Percentiles rank a stretch among this genome's conserved stretches.
These are phyloP conservation scores for Morbakka virulenta DNA, from an alignment of 30 jellyfish, hydroid and myxozoan genomes.

Conservation along the genomic window DNA sequence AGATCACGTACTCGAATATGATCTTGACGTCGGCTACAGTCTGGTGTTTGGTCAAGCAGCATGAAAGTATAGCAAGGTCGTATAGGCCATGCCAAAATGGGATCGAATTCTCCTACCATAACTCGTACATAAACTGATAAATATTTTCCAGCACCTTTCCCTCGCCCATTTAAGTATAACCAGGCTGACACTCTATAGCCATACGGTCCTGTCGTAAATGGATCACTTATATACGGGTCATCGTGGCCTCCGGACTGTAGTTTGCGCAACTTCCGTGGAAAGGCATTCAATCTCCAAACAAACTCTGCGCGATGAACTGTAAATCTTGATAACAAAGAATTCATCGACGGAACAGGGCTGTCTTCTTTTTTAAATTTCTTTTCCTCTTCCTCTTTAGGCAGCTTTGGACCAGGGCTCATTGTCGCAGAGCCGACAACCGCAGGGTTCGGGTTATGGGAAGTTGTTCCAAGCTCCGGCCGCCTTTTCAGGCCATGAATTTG, in stretches of 20 bases:
- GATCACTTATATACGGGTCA: conserved; percentile 93
- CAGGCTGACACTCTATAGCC: conserved; percentile 95
- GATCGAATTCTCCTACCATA: conserved; percentile 91
- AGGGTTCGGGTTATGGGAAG: conserved; percentile 1
- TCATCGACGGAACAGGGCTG: conserved; percentile 68
- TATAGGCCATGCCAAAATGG: conserved; percentile 94
- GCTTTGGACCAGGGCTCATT: conserved; percentile 53
- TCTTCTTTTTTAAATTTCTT: conserved; percentile 46
- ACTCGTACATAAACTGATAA: conserved; percentile 81
- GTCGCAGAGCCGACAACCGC: conserved; percentile 10
- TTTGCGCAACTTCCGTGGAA: conserved; percentile 81
- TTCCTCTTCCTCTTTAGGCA: conserved; percentile 45
- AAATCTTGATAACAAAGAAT: conserved; percentile 45
- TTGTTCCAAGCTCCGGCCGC: conserved; percentile 21
- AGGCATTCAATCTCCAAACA: conserved; percentile 88
- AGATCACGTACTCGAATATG: conserved; percentile 89
- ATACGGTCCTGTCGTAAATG: conserved; percentile 91
- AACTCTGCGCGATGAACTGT: conserved; percentile 83
- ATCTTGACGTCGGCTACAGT: conserved; percentile 69
- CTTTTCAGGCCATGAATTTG: conserved; percentile 85
- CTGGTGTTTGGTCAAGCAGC: conserved; percentile 80
- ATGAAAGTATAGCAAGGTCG: conserved; percentile 86
- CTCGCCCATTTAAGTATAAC: conserved; percentile 96
- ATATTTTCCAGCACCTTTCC: conserved; percentile 85
- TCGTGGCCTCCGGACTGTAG: conserved; percentile 92